phyloP scores from a whole-genome alignment of 2,888 invertebrate species.

The Diaphora mendica region DNA sequence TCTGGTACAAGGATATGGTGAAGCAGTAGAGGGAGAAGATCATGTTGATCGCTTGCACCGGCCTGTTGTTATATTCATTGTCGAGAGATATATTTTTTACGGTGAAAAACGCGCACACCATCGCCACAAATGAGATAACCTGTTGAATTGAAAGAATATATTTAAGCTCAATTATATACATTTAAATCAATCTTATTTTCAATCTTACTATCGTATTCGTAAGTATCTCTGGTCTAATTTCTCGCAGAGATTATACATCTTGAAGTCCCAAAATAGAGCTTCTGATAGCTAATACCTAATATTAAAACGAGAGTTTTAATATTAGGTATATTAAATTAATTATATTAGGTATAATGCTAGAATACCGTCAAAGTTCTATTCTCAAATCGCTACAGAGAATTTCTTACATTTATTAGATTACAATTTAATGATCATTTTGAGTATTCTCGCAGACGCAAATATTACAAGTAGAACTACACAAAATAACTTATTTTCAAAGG shows the following conservation, averaged over 20 bases:
- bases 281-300: no score
- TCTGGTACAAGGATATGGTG: constrained; percentile 64
- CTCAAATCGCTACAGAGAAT: background rate
- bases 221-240: background rate
- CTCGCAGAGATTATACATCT: no score
- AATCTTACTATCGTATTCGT: background rate
- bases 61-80: constrained; percentile 42
- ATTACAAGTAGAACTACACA: background rate
- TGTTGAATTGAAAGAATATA: constrained; percentile 27
- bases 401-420: no score
- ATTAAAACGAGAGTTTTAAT: no score
- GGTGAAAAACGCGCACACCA: constrained; percentile 41
- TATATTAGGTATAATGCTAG: no score
- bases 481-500: background rate
- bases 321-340: no score
- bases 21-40: constrained; percentile 59
- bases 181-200: background rate
- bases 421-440: no score
- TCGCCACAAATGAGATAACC: constrained; percentile 53
- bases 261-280: no score
- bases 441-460: background rate
- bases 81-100: constrained; percentile 22
- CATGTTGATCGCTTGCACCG: constrained; percentile 56
- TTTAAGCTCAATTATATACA: no score
- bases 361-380: no score